A percentile compares a stretch with the other conserved stretches of the same genome.
phyloP scores from a whole-genome alignment of 1,140 invertebrate genomes.

The Helicoverpa zea region DNA sequence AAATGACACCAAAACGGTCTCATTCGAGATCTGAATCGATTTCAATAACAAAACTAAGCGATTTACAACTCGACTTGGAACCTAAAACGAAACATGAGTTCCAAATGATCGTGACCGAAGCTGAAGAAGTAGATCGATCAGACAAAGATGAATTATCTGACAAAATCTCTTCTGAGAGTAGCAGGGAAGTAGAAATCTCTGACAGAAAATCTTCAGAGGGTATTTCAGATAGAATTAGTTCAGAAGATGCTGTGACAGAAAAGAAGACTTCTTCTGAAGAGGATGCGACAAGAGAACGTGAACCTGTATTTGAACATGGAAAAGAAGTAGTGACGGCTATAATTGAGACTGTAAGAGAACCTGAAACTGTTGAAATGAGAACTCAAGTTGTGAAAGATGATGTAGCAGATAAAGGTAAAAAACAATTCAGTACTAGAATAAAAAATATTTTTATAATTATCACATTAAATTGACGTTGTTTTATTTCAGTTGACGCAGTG shows the following conservation, averaged over 20 bases:
- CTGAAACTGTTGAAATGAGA: conserved; percentile 63
- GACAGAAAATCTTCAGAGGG: conserved; percentile 85
- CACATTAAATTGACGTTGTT: too few relatives aligned
- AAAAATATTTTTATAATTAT: background rate
- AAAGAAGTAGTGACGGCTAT: conserved; percentile 51
- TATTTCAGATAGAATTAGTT: conserved; percentile 85
- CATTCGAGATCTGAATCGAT: conserved; percentile 84
- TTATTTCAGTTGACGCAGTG: conserved; percentile 62
- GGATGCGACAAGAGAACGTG: conserved; percentile 65
- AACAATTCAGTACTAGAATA: background rate
- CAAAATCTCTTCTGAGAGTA: conserved; percentile 86
- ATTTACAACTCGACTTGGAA: conserved; percentile 75
- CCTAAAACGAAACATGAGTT: conserved; percentile 80
- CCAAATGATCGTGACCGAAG: conserved; percentile 85
- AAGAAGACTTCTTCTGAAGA: conserved; percentile 85
- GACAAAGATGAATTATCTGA: conserved; percentile 84
- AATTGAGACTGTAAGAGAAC: conserved; percentile 58
- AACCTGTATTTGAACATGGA: conserved; percentile 56
- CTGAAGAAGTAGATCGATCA: conserved; percentile 79
- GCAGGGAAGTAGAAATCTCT: conserved; percentile 85
- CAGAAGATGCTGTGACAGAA: conserved; percentile 85
- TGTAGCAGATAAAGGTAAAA: conserved; percentile 57
- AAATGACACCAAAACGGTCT: conserved; percentile 79
- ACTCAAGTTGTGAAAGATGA: conserved; percentile 64
- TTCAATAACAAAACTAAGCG: conserved; percentile 81